Conservation (phyloP, 1,140 invertebrate genomes). For the Hypsibius dujardini region DNA sequence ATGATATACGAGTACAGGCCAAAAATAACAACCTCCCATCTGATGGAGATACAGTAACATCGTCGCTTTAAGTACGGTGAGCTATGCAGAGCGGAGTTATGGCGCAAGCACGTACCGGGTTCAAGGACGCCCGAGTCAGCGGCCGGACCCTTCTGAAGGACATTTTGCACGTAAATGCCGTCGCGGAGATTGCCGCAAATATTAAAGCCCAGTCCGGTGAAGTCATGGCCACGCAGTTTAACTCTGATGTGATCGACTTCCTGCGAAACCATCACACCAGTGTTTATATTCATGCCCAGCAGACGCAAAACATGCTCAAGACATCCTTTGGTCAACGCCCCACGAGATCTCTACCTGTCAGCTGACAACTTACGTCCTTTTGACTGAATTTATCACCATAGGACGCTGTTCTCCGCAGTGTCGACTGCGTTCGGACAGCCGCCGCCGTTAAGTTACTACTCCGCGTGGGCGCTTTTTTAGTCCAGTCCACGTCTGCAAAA, state of each 20-base stretch:
- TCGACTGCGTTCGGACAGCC: neutral
- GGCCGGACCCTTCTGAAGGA: slow-evolving; percentile 65
- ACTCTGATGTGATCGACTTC: slow-evolving; percentile 17
- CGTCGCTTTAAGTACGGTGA: too few relatives aligned
- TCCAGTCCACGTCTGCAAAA: too few relatives aligned
- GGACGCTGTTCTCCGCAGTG: neutral
- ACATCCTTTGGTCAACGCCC: too few relatives aligned
- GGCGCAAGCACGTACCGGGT: slow-evolving; percentile 42
- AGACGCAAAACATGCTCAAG: too few relatives aligned
- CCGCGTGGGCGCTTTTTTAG: too few relatives aligned
- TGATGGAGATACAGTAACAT: too few relatives aligned
- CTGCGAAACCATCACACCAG: neutral
- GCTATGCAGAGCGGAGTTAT: too few relatives aligned
- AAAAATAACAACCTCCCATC: too few relatives aligned
- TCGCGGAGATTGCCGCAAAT: slow-evolving; percentile 70
- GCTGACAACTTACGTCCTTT: too few relatives aligned
- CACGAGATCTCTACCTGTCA: too few relatives aligned
- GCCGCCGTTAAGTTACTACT: too few relatives aligned
- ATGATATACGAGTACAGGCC: too few relatives aligned
- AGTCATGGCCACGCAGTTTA: slow-evolving; percentile 43
- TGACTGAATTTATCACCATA: neutral
- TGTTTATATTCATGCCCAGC: neutral
- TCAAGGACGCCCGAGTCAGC: slow-evolving; percentile 60
- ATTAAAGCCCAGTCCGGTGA: slow-evolving; percentile 74
- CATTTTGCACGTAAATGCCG: slow-evolving; percentile 68